These are phyloP conservation scores for Platerodrilus igneus DNA, from an alignment of 2,888 invertebrate species.

Conservation along the genomic window DNA sequence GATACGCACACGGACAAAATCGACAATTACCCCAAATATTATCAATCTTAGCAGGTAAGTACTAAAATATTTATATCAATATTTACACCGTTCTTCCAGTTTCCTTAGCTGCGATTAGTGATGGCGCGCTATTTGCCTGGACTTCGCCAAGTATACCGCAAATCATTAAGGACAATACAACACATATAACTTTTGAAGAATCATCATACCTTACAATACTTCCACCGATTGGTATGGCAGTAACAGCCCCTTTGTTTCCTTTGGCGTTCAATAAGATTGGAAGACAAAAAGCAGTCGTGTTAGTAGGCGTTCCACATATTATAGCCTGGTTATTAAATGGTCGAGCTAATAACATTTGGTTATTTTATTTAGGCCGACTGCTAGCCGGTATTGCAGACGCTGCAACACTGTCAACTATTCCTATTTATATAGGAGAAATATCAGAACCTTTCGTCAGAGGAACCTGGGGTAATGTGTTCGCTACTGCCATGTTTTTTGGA, in stretches of 20 bases:
- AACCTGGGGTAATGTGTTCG: conserved; percentile 37
- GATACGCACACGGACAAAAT: too few species aligned
- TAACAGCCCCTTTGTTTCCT: conserved; percentile 21
- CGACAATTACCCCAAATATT: too few species aligned
- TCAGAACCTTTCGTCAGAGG: conserved; percentile 36
- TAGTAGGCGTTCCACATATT: conserved; percentile 35
- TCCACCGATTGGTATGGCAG: conserved; percentile 24
- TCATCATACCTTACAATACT: conserved; percentile 29
- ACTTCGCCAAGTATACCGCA: conserved; percentile 27
- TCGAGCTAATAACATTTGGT: conserved; percentile 29
- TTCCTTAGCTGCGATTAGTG: too few species aligned
- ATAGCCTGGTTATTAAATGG: conserved; percentile 32
- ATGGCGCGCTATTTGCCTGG: conserved; percentile 25
- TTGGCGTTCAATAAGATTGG: conserved; percentile 27
- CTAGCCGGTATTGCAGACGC: conserved; percentile 35
- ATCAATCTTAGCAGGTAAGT: too few species aligned
- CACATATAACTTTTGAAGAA: conserved; percentile 24
- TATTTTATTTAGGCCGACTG: conserved; percentile 37
- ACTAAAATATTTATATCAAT: too few species aligned
- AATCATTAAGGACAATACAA: conserved; percentile 17
- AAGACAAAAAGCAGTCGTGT: conserved; percentile 28
- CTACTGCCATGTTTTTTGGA: conserved; percentile 30
- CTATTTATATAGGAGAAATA: conserved; percentile 37
- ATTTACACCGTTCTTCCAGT: too few species aligned
- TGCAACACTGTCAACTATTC: conserved; percentile 29